Conservation (phyloP, 1,140 invertebrate genomes). For the Acromyrmex charruanus region DNA sequence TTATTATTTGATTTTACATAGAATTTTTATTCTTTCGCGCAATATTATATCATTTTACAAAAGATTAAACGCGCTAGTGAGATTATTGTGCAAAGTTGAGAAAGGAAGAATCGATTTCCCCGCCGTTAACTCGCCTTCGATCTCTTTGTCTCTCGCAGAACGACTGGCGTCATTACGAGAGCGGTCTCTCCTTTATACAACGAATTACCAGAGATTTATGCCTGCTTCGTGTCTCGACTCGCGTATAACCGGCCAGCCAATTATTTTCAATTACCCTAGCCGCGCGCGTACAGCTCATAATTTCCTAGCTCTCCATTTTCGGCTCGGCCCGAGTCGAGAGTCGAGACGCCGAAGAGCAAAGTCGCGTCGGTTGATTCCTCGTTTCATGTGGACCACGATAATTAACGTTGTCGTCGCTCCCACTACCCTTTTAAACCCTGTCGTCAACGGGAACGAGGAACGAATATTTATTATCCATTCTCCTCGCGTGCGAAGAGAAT, state of each 20-base stretch:
- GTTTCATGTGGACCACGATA: constrained; percentile 21
- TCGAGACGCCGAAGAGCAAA: constrained; percentile 6
- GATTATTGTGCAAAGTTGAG: constrained; percentile 16
- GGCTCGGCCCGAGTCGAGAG: constrained; percentile 22
- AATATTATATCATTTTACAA: neutral
- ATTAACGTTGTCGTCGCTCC: constrained; percentile 44
- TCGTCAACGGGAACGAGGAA: neutral
- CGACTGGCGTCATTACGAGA: constrained; percentile 68
- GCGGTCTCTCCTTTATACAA: constrained; percentile 68
- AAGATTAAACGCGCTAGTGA: neutral
- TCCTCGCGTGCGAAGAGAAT: neutral
- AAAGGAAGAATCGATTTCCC: constrained; percentile 62
- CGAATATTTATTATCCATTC: constrained; percentile 16
- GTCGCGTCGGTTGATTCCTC: constrained; percentile 22
- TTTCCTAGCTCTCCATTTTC: constrained; percentile 72
- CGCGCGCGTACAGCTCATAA: constrained; percentile 65
- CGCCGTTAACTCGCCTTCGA: constrained; percentile 40
- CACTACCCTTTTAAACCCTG: constrained; percentile 18
- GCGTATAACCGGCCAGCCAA: constrained; percentile 69
- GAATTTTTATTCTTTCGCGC: neutral
- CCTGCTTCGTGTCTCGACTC: constrained; percentile 69
- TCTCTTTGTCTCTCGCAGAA: constrained; percentile 47
- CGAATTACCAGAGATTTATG: constrained; percentile 75
- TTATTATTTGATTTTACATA: neutral
- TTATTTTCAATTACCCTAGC: constrained; percentile 76